Evolutionary conservation across 2,888 invertebrate species (phyloP), one percentile per base, ranked within the genome.

Genomic region (Tinea pellionella): DNA sequence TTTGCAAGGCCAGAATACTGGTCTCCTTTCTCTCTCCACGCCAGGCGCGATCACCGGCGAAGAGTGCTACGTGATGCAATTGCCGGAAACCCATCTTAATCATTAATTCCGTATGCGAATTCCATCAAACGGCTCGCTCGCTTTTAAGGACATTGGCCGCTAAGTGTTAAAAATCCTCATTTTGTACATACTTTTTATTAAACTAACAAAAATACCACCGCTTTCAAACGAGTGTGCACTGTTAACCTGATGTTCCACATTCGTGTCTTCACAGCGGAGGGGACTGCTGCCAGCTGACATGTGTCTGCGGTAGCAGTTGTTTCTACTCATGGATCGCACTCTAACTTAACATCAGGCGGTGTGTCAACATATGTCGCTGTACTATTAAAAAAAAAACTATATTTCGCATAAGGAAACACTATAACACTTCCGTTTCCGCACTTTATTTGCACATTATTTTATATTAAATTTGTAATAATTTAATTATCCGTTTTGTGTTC

Each of bases 31-130:
- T 47, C 42, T 74, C 71, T 71, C 73, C 72, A 65, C 24, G 37
- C 19, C n/a, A 24, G 57, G 53, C 61, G 59, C 61, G 65, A 64
- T 62, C 65, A 62, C 63, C 63, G 64, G 65, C 65, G 67, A 70
- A 68, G 70, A 69, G 65, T 68, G 63, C 62, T 64, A 53, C 75
- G 16, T 59, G 72, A 70, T 65, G 74, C 65, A 76, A 78, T 64
- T 68, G 65, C 63, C 71, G 72, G 74, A 74, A 77, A 72, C 70
- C 71, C 66, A 66, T 71, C 65, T 70, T 74, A 75, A 75, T 74
- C 74, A 71, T 69, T 72, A 67, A 74, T 75, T 78, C 65, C 64
- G 70, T 72, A 75, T 75, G 72, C 74, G 71, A 77, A 75, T 74
- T 77, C 70, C 69, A 69, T 68, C 18, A 68, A 74, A 71, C 66